phyloP scores from a whole-genome alignment of 2,113 vertebrate species.

The Callaeas wilsoni region DNA sequence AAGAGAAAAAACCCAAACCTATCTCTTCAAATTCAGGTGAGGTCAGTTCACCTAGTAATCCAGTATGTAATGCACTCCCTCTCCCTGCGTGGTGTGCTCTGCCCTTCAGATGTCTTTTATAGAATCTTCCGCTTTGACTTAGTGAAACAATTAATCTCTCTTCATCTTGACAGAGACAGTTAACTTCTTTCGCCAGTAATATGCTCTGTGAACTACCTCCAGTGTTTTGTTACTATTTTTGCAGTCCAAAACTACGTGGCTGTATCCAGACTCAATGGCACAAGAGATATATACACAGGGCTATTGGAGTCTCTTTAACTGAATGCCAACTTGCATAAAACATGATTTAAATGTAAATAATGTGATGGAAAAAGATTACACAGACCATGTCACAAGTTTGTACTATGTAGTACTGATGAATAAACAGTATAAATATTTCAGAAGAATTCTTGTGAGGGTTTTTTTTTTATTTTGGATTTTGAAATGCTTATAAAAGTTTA shows the following conservation, averaged over 20 bases:
- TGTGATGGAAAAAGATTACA: background rate
- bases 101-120: background rate
- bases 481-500: background rate
- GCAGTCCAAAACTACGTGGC: background rate
- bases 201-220: background rate
- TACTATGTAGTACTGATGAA: background rate
- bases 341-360: conserved; percentile 33
- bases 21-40: background rate
- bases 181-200: background rate
- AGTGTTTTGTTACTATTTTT: conserved; percentile 6
- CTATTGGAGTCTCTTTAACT: background rate
- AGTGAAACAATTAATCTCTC: conserved; percentile 11
- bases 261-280: background rate
- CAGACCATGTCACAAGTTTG: background rate
- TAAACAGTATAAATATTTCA: background rate
- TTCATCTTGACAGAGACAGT: background rate
- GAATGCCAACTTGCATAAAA: background rate
- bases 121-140: background rate
- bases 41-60: background rate
- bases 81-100: background rate
- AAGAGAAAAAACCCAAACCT: background rate
- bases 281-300: background rate
- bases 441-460: background rate
- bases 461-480: background rate
- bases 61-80: background rate